Conservation (phyloP, 2,888 invertebrate species). For the Prenolepis imparis region DNA sequence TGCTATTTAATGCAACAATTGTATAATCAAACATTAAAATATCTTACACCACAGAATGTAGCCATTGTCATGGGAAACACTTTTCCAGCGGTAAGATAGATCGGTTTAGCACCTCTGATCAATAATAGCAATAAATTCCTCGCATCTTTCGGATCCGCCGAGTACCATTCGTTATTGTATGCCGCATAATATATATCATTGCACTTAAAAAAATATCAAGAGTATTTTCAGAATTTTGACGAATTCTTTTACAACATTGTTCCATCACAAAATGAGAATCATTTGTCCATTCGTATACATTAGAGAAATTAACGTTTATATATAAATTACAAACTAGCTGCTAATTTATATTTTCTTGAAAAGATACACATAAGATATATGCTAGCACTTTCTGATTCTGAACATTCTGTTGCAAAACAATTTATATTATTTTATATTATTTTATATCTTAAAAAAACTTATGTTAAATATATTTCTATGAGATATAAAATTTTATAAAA, state of each 20-base stretch:
- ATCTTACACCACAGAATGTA: conserved; percentile 65
- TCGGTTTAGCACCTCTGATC: conserved; percentile 47
- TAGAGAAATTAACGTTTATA: not conserved
- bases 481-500: not conserved
- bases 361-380: not conserved
- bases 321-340: not conserved
- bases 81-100: conserved; percentile 67
- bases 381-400: not conserved
- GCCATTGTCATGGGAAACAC: conserved; percentile 63
- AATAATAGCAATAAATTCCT: conserved; percentile 52
- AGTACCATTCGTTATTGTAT: conserved; percentile 49
- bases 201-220: conserved; percentile 40
- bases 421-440: not conserved
- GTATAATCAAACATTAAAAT: not conserved
- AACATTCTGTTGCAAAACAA: not conserved
- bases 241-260: not conserved
- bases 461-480: not conserved
- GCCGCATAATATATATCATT: conserved; percentile 46
- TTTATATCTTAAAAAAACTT: not conserved
- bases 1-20: not conserved
- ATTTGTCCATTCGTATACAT: not conserved
- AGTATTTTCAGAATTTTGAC: not conserved
- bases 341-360: not conserved
- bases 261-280: not conserved
- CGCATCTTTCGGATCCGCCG: not conserved